Evolutionary conservation across 1,140 invertebrate species (phyloP).

Genomic region (Microvelia longipes): DNA sequence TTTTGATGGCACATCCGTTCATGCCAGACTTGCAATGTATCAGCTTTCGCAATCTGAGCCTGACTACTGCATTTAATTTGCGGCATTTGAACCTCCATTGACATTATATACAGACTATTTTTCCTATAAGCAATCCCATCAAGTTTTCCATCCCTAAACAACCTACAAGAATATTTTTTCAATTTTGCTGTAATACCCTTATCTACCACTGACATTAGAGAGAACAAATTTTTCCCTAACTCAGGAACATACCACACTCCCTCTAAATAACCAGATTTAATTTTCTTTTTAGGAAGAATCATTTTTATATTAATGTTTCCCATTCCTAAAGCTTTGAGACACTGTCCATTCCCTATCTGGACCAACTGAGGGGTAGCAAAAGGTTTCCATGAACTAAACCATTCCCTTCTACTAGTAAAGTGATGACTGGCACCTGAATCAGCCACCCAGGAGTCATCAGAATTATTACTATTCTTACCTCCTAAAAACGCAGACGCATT

Average conservation of each 20-base stretch:
- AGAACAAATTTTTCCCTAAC: slow-evolving; percentile 1
- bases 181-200: background rate
- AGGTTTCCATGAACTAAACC: background rate
- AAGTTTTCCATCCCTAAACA: background rate
- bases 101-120: background rate
- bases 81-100: background rate
- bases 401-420: background rate
- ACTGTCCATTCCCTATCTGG: slow-evolving; percentile 19
- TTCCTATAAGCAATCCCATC: background rate
- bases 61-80: background rate
- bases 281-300: slow-evolving; percentile 18
- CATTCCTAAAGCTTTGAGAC: slow-evolving; percentile 17
- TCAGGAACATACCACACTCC: slow-evolving; percentile 24
- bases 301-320: slow-evolving; percentile 21
- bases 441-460: background rate
- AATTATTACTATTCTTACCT: background rate
- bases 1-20: background rate
- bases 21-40: background rate
- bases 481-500: background rate
- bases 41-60: background rate
- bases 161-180: background rate
- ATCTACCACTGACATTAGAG: background rate
- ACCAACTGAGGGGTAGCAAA: slow-evolving; percentile 14
- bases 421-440: background rate
- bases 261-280: slow-evolving; percentile 20